Evolutionary conservation across 2,113 vertebrate species (phyloP).

Genomic region (Odontesthes bonariensis): DNA sequence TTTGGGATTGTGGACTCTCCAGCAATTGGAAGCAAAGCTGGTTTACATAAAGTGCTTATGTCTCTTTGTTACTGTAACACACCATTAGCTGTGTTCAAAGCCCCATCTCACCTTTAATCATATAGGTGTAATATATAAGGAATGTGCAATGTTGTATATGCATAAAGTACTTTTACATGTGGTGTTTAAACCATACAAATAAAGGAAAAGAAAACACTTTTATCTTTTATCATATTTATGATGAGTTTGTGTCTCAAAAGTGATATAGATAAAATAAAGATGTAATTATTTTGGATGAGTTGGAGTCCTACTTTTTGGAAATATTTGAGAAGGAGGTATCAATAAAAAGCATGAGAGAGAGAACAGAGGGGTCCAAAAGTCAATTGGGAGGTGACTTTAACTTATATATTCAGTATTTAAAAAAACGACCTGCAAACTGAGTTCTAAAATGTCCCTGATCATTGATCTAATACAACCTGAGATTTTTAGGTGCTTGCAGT

Average conservation of each 20-base stretch:
- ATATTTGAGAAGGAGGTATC: background rate
- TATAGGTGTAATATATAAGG: too few species aligned
- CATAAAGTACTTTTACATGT: too few species aligned
- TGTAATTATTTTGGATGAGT: too few species aligned
- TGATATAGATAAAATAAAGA: too few species aligned
- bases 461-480: background rate
- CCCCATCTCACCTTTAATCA: conserved; percentile 4
- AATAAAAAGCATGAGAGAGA: background rate
- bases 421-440: background rate
- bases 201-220: too few species aligned
- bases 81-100: background rate
- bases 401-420: background rate
- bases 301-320: background rate
- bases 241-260: too few species aligned
- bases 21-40: conserved; percentile 39
- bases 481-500: background rate
- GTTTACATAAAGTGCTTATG: conserved; percentile 39
- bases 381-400: background rate
- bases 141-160: too few species aligned
- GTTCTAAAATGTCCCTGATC: background rate
- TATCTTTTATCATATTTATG: too few species aligned
- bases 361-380: background rate
- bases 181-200: too few species aligned
- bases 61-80: conserved; percentile 59
- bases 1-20: conserved; percentile 39